Percentiles rank a stretch among this genome's conserved stretches.
These are phyloP conservation scores for Atrina japonica DNA, from an alignment of 2,888 invertebrate genomes.

Conservation along the genomic window DNA sequence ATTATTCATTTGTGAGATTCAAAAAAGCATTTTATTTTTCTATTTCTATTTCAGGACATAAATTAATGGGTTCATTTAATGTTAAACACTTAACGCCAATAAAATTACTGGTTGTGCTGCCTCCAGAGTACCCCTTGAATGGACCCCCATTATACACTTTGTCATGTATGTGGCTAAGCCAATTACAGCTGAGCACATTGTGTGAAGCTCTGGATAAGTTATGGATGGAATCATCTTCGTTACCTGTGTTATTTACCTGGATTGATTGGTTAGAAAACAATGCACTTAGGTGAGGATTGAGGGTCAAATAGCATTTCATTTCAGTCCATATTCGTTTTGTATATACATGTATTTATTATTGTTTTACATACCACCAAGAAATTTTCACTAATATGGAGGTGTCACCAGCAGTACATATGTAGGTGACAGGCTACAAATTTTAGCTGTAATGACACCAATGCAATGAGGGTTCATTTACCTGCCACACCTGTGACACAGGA, in stretches of 20 bases:
- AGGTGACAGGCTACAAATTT: too few relatives aligned
- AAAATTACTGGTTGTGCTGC: constrained; percentile 65
- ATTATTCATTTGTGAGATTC: too few relatives aligned
- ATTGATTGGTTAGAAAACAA: constrained; percentile 72
- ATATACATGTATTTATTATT: too few relatives aligned
- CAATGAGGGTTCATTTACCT: too few relatives aligned
- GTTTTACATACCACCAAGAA: too few relatives aligned
- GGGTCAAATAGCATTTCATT: too few relatives aligned
- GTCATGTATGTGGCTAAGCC: constrained; percentile 66
- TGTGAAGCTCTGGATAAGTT: constrained; percentile 66
- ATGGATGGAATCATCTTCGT: constrained; percentile 58
- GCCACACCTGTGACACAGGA: too few relatives aligned
- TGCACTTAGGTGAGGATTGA: constrained; percentile 52
- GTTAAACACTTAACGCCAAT: constrained; percentile 64
- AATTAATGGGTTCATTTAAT: constrained; percentile 21
- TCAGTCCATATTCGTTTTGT: too few relatives aligned
- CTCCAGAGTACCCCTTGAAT: constrained; percentile 66
- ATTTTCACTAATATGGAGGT: too few relatives aligned
- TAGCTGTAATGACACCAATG: too few relatives aligned
- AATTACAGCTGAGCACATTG: constrained; percentile 59
- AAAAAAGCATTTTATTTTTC: too few relatives aligned
- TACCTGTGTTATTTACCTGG: constrained; percentile 73
- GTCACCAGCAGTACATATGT: too few relatives aligned
- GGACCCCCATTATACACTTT: constrained; percentile 65
- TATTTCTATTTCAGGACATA: constrained; percentile 15